These are phyloP conservation scores for Chaunax sp. DNA, from an alignment of 2,797 vertebrate species.

Conservation along the genomic window DNA sequence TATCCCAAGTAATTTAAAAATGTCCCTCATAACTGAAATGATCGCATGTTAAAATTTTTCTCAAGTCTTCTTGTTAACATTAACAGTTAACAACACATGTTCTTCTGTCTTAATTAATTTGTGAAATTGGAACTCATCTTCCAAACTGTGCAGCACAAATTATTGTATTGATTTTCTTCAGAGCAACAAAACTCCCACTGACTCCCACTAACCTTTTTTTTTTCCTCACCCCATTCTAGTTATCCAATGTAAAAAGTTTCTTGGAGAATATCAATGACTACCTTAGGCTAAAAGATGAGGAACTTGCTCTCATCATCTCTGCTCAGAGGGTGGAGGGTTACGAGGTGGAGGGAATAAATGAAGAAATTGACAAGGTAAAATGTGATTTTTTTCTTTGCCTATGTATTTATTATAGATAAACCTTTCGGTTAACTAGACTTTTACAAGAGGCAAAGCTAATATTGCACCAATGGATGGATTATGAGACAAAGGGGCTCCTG, in stretches of 20 bases:
- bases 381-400: not conserved
- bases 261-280: conserved; percentile 84
- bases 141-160: not conserved
- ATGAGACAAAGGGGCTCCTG: not conserved
- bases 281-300: conserved; percentile 81
- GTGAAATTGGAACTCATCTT: too few relatives aligned
- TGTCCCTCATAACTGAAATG: too few relatives aligned
- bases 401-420: not conserved
- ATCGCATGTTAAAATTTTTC: too few relatives aligned
- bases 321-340: conserved; percentile 86
- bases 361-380: conserved; percentile 88
- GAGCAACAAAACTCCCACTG: not conserved
- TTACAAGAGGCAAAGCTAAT: not conserved
- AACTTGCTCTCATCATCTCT: conserved; percentile 77
- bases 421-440: not conserved
- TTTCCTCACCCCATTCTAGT: conserved; percentile 61
- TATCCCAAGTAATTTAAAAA: not conserved
- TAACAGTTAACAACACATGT: too few relatives aligned
- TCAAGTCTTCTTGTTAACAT: too few relatives aligned
- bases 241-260: conserved; percentile 81
- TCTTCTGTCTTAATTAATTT: too few relatives aligned
- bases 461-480: not conserved
- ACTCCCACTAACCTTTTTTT: not conserved
- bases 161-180: not conserved
- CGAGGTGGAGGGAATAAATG: conserved; percentile 83